phyloP scores from a whole-genome alignment of 2,888 invertebrate species.

The Acronicta leporina region DNA sequence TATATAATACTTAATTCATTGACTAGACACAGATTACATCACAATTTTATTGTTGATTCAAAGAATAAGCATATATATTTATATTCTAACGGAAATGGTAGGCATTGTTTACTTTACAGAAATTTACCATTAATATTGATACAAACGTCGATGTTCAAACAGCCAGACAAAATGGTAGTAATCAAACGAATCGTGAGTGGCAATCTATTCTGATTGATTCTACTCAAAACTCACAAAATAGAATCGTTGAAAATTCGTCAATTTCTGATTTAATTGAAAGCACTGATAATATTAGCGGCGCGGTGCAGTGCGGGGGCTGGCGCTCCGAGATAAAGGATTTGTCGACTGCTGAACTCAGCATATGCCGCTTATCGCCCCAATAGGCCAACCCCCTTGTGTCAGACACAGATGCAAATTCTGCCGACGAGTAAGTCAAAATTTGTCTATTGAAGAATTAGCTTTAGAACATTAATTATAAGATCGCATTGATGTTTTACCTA shows the following conservation, averaged over 20 bases:
- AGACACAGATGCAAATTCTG: slow-evolving; percentile 58
- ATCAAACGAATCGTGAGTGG: slow-evolving; percentile 46
- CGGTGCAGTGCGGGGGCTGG: slow-evolving; percentile 60
- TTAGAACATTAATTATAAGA: too few species aligned
- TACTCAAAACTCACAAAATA: slow-evolving; percentile 62
- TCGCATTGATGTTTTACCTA: too few species aligned
- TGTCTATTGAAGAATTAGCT: slow-evolving; percentile 33
- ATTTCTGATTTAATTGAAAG: slow-evolving; percentile 74
- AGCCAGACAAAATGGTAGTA: slow-evolving; percentile 16
- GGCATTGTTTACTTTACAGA: not conserved
- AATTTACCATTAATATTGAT: slow-evolving; percentile 8
- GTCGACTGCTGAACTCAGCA: slow-evolving; percentile 65
- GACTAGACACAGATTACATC: not conserved
- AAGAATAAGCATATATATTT: not conserved
- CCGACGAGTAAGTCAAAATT: slow-evolving; percentile 32
- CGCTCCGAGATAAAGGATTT: slow-evolving; percentile 76
- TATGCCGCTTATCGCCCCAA: slow-evolving; percentile 67
- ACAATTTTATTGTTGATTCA: not conserved
- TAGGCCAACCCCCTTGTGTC: slow-evolving; percentile 63
- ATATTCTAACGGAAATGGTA: not conserved
- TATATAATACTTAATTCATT: not conserved
- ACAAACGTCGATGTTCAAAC: slow-evolving; percentile 1
- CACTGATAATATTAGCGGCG: slow-evolving; percentile 69
- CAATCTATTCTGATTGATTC: slow-evolving; percentile 57
- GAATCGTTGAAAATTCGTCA: slow-evolving; percentile 68